Evolutionary conservation across 1,140 invertebrate genomes (phyloP).

Genomic region (Plodia interpunctella): DNA sequence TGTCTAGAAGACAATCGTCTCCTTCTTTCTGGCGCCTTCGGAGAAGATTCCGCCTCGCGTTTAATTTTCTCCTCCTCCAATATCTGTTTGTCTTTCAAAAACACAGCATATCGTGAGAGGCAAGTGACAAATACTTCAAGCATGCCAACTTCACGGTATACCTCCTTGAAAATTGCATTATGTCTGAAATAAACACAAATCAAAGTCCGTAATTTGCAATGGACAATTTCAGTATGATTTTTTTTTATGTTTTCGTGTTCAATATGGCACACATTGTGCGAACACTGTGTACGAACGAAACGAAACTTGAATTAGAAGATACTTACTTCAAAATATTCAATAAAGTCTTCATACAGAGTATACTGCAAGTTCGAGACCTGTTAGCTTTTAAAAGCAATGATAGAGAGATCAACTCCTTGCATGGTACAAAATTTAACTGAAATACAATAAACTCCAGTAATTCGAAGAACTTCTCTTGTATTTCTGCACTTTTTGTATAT

Average conservation of each 20-base stretch:
- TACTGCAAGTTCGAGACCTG: slow-evolving; percentile 87
- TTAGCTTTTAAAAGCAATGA: slow-evolving; percentile 94
- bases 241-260: too few relatives aligned
- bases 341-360: slow-evolving; percentile 92
- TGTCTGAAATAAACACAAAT: slow-evolving; percentile 78
- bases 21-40: slow-evolving; percentile 58
- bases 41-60: slow-evolving; percentile 41
- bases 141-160: slow-evolving; percentile 98
- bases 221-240: too few relatives aligned
- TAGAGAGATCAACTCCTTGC: slow-evolving; percentile 97
- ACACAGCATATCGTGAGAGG: slow-evolving; percentile 89
- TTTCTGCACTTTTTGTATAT: slow-evolving; percentile 91
- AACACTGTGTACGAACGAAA: too few relatives aligned
- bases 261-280: too few relatives aligned
- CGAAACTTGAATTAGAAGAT: background rate
- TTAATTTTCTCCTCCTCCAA: slow-evolving; percentile 57
- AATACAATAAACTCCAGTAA: slow-evolving; percentile 97
- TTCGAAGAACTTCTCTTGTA: slow-evolving; percentile 98
- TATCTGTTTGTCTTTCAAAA: slow-evolving; percentile 84
- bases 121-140: slow-evolving; percentile 98
- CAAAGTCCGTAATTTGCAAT: too few relatives aligned
- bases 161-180: slow-evolving; percentile 97
- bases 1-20: slow-evolving; percentile 54
- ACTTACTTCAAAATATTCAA: slow-evolving; percentile 89
- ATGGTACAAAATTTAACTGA: slow-evolving; percentile 98